Evolutionary conservation across 1,140 invertebrate genomes (phyloP).

Genomic region (Luehdorfia chinensis): DNA sequence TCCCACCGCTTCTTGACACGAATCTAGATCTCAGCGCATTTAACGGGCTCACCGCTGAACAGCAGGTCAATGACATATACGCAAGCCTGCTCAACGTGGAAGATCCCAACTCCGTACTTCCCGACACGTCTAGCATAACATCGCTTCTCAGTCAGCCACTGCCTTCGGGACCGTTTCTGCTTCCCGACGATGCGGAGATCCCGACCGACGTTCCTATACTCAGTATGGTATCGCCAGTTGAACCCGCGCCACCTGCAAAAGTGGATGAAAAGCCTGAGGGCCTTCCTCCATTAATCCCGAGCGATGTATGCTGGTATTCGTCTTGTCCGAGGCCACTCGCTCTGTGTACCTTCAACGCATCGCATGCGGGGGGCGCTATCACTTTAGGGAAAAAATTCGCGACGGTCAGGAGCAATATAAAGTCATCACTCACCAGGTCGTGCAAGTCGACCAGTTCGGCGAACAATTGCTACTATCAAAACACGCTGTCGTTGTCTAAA

Average conservation of each 20-base stretch:
- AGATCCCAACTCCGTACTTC: constrained; percentile 44
- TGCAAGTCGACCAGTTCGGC: constrained; percentile 37
- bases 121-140: constrained; percentile 51
- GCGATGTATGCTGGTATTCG: constrained; percentile 69
- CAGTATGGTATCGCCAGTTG: constrained; percentile 31
- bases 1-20: constrained; percentile 49
- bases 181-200: constrained; percentile 48
- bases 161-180: constrained; percentile 39
- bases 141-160: constrained; percentile 52
- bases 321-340: constrained; percentile 65
- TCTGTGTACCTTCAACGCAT: constrained; percentile 69
- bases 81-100: constrained; percentile 55
- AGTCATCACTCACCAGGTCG: constrained; percentile 54
- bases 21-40: constrained; percentile 46
- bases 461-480: constrained; percentile 57
- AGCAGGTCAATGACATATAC: constrained; percentile 65
- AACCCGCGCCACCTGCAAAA: constrained; percentile 21
- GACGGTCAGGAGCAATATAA: constrained; percentile 67
- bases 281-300: constrained; percentile 41
- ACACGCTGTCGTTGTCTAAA: constrained; percentile 52
- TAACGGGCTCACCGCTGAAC: constrained; percentile 56
- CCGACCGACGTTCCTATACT: constrained; percentile 30
- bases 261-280: constrained; percentile 38
- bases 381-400: constrained; percentile 65
- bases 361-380: constrained; percentile 63